Conservation (phyloP, 92 coral and sea anemone species). For the Plumapathes pennacea region DNA sequence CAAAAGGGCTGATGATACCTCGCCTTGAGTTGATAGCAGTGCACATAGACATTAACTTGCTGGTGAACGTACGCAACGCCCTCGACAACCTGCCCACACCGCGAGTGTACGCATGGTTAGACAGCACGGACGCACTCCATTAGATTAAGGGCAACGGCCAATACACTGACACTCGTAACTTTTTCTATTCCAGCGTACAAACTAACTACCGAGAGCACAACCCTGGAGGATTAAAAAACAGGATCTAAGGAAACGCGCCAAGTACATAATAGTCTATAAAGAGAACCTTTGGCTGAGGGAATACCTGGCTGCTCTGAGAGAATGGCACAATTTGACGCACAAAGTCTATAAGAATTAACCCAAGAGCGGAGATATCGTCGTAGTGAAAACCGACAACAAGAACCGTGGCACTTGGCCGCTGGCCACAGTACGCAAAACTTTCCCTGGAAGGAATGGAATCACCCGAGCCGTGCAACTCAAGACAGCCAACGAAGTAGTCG, state of each 20-base stretch:
- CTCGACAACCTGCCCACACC: conserved; percentile 5
- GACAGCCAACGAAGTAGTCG: too few species aligned
- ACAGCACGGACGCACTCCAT: conserved; percentile 3
- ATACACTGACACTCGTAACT: too few species aligned
- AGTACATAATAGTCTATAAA: conserved; percentile 9
- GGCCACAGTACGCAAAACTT: conserved; percentile 11
- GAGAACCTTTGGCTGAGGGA: conserved; percentile 24
- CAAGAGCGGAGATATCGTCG: conserved; percentile 11
- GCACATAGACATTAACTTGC: neutral
- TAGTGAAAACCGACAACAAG: conserved; percentile 26
- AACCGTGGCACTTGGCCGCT: conserved; percentile 32
- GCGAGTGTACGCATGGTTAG: conserved; percentile 5
- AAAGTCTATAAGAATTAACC: neutral
- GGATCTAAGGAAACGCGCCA: conserved; percentile 13
- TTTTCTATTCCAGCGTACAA: too few species aligned
- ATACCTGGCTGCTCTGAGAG: conserved; percentile 20
- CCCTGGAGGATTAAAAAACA: conserved; percentile 9
- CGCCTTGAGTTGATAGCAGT: neutral
- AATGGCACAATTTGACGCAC: conserved; percentile 24
- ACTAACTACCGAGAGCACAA: too few species aligned
- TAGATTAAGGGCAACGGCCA: neutral
- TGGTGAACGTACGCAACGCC: conserved; percentile 14
- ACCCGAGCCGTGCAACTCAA: conserved; percentile 4
- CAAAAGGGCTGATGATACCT: neutral
- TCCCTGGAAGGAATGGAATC: conserved; percentile 12